A percentile compares a stretch with the other conserved stretches of the same genome.
These are phyloP conservation scores for Poeciliopsis turneri DNA, from an alignment of 2,797 vertebrate species.

Conservation along the genomic window DNA sequence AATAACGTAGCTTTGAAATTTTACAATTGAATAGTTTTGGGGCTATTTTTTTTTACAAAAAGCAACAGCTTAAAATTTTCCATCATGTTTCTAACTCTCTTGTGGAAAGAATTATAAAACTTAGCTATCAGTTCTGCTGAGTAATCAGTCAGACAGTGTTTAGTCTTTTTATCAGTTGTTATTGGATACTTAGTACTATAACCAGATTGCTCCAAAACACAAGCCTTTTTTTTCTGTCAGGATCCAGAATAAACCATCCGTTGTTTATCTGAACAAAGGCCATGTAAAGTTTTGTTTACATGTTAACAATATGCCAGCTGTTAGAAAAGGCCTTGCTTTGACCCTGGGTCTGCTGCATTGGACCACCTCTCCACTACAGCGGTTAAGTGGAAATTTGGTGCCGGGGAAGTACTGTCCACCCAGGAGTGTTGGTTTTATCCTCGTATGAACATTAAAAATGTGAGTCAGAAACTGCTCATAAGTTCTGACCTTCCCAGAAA, in stretches of 20 bases:
- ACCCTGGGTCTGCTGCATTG: not conserved
- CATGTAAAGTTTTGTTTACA: conserved; percentile 54
- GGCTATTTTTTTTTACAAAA: not conserved
- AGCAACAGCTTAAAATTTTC: not conserved
- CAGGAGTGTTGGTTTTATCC: conserved; percentile 4
- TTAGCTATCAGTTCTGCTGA: conserved; percentile 3
- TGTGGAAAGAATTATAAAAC: not conserved
- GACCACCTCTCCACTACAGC: conserved; percentile 18
- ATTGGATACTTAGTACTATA: conserved; percentile 7
- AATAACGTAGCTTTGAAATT: not conserved
- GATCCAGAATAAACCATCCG: conserved; percentile 61
- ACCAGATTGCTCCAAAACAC: conserved; percentile 10
- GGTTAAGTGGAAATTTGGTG: conserved; percentile 15
- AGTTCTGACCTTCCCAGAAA: conserved; percentile 46
- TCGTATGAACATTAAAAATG: conserved; percentile 18
- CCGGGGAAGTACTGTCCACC: not conserved
- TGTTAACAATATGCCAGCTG: conserved; percentile 44
- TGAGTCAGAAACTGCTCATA: conserved; percentile 29
- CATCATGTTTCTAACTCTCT: not conserved
- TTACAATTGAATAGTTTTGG: not conserved
- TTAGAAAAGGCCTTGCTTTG: conserved; percentile 30
- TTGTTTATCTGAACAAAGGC: conserved; percentile 65
- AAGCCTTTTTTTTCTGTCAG: conserved; percentile 47
- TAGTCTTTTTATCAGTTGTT: conserved; percentile 7
- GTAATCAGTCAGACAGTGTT: conserved; percentile 8